These are phyloP conservation scores for Lemur catta DNA, from an alignment of 2,797 vertebrate species.

Conservation along the genomic window DNA sequence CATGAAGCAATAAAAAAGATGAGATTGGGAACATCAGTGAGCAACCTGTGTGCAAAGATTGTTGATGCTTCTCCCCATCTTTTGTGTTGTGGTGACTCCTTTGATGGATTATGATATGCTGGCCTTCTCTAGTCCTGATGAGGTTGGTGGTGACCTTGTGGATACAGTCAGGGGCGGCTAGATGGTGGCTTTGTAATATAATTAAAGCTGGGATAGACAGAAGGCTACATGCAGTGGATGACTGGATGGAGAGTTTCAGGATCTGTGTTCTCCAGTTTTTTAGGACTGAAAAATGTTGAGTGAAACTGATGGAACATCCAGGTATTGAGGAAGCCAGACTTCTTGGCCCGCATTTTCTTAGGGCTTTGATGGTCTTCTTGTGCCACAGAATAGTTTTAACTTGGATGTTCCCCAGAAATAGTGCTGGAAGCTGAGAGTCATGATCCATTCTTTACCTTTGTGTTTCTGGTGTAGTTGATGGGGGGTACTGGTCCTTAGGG, in stretches of 20 bases:
- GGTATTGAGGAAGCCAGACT: not conserved
- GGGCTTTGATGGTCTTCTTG: not conserved
- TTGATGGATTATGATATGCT: not conserved
- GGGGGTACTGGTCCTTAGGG: not conserved
- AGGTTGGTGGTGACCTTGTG: not conserved
- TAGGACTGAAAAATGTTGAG: not conserved
- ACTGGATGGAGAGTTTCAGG: not conserved
- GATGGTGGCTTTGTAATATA: not conserved
- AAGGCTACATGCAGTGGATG: not conserved
- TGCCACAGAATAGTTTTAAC: not conserved
- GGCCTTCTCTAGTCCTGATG: not conserved
- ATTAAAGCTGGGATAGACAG: not conserved
- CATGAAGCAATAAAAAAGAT: conserved; percentile 11
- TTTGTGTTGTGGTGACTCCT: not conserved
- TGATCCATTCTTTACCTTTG: not conserved
- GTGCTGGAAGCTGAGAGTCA: not conserved
- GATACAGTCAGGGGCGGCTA: not conserved
- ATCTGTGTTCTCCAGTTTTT: not conserved
- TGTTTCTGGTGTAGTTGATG: not conserved
- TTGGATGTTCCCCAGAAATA: not conserved
- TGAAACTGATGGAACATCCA: not conserved
- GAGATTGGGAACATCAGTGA: not conserved
- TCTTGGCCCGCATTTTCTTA: not conserved
- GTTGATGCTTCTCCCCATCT: not conserved
- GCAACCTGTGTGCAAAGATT: not conserved